Evolutionary conservation across 23 tunicate species (phyloP).

Genomic region (Ciona savignyi): DNA sequence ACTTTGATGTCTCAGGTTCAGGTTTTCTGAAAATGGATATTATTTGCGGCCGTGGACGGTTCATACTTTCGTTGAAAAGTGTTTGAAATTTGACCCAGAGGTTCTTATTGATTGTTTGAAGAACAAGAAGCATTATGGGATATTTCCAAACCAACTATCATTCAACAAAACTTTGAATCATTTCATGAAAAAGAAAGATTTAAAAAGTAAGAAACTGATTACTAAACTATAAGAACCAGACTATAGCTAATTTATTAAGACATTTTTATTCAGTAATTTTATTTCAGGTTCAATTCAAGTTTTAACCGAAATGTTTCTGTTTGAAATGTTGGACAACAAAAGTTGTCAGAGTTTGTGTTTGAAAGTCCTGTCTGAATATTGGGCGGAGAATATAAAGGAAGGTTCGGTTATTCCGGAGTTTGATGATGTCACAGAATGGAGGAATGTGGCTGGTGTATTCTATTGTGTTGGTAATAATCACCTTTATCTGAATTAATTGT

Average conservation of each 20-base stretch:
- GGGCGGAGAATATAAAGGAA: conserved; percentile 8
- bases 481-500: no score
- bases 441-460: conserved; percentile 33
- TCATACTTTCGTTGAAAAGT: conserved; percentile 22
- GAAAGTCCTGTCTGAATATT: conserved; percentile 14
- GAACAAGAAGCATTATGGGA: conserved; percentile 34
- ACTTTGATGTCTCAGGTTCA: conserved; percentile 28
- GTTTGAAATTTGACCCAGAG: conserved; percentile 14
- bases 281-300: conserved; percentile 20
- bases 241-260: no score
- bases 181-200: conserved; percentile 21
- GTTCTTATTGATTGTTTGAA: conserved; percentile 16
- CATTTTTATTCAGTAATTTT: neutral
- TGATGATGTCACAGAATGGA: conserved; percentile 7
- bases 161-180: conserved; percentile 19
- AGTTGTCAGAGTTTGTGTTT: conserved; percentile 21
- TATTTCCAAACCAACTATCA: conserved; percentile 25
- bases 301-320: conserved; percentile 31
- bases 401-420: conserved; percentile 14
- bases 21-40: conserved; percentile 40
- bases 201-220: no score
- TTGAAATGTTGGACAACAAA: conserved; percentile 44
- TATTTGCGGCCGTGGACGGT: conserved; percentile 44
- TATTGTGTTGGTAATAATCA: conserved; percentile 25
- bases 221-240: no score